Evolutionary conservation across 2,113 vertebrate genomes (phyloP).

Genomic region (Acanthochromis polyacanthus): DNA sequence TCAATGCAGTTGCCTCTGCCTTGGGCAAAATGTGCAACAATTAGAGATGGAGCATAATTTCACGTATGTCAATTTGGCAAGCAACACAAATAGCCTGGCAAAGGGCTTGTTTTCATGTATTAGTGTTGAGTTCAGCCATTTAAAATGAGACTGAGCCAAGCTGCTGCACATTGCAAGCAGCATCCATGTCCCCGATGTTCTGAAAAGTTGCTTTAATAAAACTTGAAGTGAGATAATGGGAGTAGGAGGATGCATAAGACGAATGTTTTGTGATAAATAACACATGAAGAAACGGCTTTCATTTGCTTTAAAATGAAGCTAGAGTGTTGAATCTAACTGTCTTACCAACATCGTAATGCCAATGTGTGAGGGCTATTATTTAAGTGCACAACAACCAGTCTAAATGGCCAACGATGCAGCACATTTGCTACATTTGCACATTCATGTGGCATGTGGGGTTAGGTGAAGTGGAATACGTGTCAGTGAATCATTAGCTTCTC

Average conservation of each 20-base stretch:
- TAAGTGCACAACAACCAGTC: too few species aligned
- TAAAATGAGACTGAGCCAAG: not conserved
- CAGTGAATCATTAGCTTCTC: too few species aligned
- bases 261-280: too few species aligned
- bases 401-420: too few species aligned
- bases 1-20: conserved; percentile 16
- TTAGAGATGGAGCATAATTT: conserved; percentile 30
- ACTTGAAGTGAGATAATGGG: not conserved
- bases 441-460: too few species aligned
- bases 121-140: conserved; percentile 1
- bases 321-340: too few species aligned
- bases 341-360: too few species aligned
- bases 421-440: too few species aligned
- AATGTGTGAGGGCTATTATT: too few species aligned
- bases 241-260: not conserved
- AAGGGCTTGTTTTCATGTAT: conserved; percentile 11
- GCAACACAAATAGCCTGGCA: conserved; percentile 11
- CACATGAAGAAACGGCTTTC: too few species aligned
- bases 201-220: not conserved
- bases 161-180: not conserved
- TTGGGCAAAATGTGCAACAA: conserved; percentile 3
- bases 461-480: too few species aligned
- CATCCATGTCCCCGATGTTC: not conserved
- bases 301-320: too few species aligned
- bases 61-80: conserved; percentile 13